Evolutionary conservation across 2,888 invertebrate species (phyloP).

Genomic region (Fissipunctia ypsillon): DNA sequence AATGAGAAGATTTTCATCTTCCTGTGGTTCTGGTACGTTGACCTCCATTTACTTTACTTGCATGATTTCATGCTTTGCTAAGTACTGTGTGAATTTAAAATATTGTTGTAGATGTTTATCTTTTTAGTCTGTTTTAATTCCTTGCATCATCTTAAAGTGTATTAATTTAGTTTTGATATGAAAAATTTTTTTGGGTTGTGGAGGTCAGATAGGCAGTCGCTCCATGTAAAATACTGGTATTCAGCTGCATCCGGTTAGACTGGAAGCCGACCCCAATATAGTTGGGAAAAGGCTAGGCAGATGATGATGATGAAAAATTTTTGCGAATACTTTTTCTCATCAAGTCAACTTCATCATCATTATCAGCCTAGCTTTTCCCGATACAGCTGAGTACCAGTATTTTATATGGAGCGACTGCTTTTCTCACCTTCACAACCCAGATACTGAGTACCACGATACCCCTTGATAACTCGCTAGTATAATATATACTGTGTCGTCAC

Average conservation of each 20-base stretch:
- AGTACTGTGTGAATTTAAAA: slow-evolving; percentile 27
- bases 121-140: neutral
- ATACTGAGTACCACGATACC: neutral
- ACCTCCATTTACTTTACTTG: slow-evolving; percentile 43
- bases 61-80: slow-evolving; percentile 38
- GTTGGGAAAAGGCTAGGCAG: no score
- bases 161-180: neutral
- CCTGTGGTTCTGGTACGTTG: slow-evolving; percentile 93
- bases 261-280: no score
- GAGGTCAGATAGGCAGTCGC: no score
- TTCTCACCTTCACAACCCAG: neutral
- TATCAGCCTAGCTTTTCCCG: neutral
- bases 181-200: no score
- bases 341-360: neutral
- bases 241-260: no score
- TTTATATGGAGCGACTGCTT: neutral
- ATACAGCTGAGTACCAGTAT: no score
- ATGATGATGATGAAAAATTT: neutral
- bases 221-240: no score
- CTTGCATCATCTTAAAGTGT: neutral
- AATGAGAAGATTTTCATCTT: slow-evolving; percentile 98
- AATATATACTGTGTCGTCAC: neutral
- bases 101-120: slow-evolving; percentile 4
- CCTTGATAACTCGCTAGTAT: neutral
- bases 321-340: no score